phyloP scores from a whole-genome alignment of 2,797 vertebrate species.

The Orientallactaga sibirica region DNA sequence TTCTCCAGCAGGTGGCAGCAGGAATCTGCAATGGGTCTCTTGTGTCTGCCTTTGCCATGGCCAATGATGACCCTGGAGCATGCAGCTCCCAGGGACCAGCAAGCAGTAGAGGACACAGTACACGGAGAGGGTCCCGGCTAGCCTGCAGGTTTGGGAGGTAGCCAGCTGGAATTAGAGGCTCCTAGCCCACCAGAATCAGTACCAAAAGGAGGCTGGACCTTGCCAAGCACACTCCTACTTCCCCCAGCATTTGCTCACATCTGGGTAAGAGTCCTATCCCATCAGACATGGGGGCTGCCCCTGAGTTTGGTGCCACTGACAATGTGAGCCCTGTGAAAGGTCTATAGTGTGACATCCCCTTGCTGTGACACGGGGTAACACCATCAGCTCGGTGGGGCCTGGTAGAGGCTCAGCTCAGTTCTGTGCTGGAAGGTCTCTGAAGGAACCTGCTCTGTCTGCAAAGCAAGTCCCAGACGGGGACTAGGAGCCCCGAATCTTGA shows the following conservation, averaged over 20 bases:
- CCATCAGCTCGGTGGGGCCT: background rate
- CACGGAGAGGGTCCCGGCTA: background rate
- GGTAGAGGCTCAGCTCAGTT: background rate
- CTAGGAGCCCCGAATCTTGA: background rate
- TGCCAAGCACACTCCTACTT: background rate
- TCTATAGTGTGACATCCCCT: background rate
- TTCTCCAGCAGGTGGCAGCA: conserved; percentile 5
- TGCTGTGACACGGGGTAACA: background rate
- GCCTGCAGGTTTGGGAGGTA: background rate
- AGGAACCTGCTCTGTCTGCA: background rate
- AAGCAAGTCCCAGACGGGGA: background rate
- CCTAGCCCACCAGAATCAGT: background rate
- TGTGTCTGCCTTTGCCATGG: background rate
- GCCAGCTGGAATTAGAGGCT: background rate
- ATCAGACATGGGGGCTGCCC: background rate
- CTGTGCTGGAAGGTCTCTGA: background rate
- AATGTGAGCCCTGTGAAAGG: rapidly evolving
- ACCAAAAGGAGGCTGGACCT: too few relatives aligned
- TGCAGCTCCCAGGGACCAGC: background rate
- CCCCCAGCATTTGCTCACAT: background rate
- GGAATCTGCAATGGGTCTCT: background rate
- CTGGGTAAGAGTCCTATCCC: rapidly evolving
- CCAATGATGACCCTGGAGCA: background rate
- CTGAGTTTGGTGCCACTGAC: background rate
- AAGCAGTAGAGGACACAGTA: background rate